Evolutionary conservation across 2,797 vertebrate genomes (phyloP).

Genomic region (Picus viridis): DNA sequence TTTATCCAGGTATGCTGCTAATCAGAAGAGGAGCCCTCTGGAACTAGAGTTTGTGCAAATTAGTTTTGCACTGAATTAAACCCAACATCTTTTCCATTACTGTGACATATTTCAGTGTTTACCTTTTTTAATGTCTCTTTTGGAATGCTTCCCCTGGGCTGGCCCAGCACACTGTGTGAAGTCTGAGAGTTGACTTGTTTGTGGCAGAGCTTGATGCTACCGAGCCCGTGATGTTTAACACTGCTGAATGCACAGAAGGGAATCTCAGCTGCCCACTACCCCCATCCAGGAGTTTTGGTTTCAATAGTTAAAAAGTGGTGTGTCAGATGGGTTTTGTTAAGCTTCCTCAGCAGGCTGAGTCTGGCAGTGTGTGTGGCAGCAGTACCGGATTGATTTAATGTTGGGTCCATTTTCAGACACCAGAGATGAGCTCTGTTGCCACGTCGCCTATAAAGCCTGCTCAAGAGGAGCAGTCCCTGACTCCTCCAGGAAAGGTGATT

Average conservation of each 20-base stretch:
- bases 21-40: background rate
- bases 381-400: background rate
- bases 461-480: slow-evolving; percentile 88
- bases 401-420: slow-evolving; percentile 71
- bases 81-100: background rate
- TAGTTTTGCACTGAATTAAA: background rate
- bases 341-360: background rate
- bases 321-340: background rate
- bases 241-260: background rate
- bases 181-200: background rate
- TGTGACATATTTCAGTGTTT: background rate
- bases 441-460: slow-evolving; percentile 86
- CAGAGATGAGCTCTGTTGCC: slow-evolving; percentile 87
- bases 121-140: background rate
- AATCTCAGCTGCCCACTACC: background rate
- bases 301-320: background rate
- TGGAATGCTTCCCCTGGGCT: background rate
- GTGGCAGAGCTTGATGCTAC: background rate
- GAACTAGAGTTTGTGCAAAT: background rate
- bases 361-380: background rate
- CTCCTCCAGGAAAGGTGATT: slow-evolving; percentile 88
- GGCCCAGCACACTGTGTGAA: background rate
- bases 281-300: background rate
- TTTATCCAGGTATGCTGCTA: background rate
- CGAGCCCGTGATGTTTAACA: background rate